phyloP scores from a whole-genome alignment of 1,140 invertebrate genomes.

The Sycophila sp. region DNA sequence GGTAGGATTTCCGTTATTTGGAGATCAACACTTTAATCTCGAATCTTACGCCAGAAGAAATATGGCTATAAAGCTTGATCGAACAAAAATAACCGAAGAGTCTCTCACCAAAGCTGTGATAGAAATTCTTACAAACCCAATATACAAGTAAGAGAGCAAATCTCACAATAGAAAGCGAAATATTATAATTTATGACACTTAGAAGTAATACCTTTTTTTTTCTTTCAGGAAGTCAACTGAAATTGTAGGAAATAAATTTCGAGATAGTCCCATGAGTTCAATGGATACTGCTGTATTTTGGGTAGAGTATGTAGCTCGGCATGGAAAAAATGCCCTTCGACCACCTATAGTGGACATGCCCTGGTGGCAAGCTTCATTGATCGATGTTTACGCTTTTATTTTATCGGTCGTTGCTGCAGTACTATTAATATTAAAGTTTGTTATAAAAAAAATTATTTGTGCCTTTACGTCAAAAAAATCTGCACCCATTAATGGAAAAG shows the following conservation, averaged over 20 bases:
- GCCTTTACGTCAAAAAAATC: too few relatives aligned
- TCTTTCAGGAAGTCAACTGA: not conserved
- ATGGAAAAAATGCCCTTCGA: constrained; percentile 55
- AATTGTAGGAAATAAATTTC: constrained; percentile 63
- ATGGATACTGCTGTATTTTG: constrained; percentile 70
- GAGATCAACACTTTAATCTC: constrained; percentile 73
- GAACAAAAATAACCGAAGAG: constrained; percentile 53
- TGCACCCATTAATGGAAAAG: too few relatives aligned
- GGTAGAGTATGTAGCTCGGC: constrained; percentile 73
- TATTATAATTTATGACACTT: not conserved
- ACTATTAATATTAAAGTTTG: not conserved
- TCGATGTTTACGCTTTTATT: constrained; percentile 50
- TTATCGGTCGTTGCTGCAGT: too few relatives aligned
- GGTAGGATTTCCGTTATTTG: constrained; percentile 75
- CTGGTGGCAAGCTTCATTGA: constrained; percentile 60
- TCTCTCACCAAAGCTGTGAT: constrained; percentile 49
- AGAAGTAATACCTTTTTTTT: not conserved
- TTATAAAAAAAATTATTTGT: not conserved
- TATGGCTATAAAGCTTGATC: constrained; percentile 50
- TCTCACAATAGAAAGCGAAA: not conserved
- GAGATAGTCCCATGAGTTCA: constrained; percentile 68
- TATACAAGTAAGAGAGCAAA: constrained; percentile 50
- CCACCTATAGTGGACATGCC: constrained; percentile 51
- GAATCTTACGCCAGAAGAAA: constrained; percentile 38
- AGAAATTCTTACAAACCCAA: constrained; percentile 52